These are phyloP conservation scores for Anas platyrhynchos DNA, from an alignment of 2,113 vertebrate genomes.

Conservation along the genomic window DNA sequence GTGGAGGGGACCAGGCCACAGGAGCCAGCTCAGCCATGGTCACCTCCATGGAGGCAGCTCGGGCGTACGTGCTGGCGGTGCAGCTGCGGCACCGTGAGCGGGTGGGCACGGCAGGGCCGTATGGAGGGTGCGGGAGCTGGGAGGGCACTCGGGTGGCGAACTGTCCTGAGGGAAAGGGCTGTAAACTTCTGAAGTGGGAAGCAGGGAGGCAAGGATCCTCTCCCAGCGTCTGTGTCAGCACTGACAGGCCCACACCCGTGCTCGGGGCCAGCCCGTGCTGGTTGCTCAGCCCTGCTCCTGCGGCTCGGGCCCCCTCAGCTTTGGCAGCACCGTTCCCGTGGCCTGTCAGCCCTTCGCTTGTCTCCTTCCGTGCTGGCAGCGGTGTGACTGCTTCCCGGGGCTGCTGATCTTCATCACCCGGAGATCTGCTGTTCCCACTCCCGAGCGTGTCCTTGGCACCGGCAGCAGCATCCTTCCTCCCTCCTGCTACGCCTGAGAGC, in stretches of 20 bases:
- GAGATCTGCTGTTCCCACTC: neutral
- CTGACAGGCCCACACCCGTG: neutral
- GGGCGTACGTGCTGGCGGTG: accelerated
- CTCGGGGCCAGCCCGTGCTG: neutral
- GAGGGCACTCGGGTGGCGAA: neutral
- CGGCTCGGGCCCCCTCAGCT: accelerated
- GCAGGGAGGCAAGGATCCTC: neutral
- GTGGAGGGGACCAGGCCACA: constrained; percentile 7
- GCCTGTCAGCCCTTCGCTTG: neutral
- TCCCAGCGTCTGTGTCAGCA: neutral
- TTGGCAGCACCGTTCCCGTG: neutral
- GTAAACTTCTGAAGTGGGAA: constrained; percentile 37
- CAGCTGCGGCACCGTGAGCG: accelerated
- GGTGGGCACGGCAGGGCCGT: neutral
- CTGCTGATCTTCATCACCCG: neutral
- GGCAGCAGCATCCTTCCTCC: constrained; percentile 32
- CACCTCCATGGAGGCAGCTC: neutral
- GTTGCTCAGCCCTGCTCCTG: accelerated
- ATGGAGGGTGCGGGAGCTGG: neutral
- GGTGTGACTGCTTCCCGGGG: neutral
- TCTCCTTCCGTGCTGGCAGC: neutral
- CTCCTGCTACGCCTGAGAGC: neutral
- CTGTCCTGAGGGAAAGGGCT: neutral
- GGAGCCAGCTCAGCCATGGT: neutral
- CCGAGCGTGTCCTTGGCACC: neutral